Conservation (phyloP, 2,113 vertebrate genomes). For the Eclectus roratus region DNA sequence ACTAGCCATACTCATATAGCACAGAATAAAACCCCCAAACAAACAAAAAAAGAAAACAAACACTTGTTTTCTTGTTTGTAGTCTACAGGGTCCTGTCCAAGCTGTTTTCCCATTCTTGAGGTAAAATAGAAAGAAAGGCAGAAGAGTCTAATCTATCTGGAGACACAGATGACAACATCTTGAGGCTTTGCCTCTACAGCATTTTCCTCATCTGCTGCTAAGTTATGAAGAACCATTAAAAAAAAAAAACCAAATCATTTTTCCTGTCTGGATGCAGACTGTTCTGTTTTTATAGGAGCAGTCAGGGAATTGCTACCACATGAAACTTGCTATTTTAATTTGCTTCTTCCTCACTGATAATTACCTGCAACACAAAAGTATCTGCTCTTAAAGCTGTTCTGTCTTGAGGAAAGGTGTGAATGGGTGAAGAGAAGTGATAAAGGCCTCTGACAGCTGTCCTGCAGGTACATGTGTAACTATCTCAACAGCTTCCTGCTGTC, state of each 20-base stretch:
- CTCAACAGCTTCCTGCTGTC: neutral
- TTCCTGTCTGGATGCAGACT: neutral
- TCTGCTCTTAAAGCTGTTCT: neutral
- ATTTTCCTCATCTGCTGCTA: neutral
- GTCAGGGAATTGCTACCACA: neutral
- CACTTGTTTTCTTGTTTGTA: neutral
- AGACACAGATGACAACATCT: neutral
- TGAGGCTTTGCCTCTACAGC: neutral
- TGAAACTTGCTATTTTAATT: neutral
- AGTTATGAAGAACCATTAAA: neutral
- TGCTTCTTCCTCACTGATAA: neutral
- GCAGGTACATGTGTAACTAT: neutral
- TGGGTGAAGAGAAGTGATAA: neutral
- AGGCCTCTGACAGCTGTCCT: neutral
- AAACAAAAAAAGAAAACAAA: neutral
- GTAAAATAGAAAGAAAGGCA: neutral
- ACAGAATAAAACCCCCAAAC: neutral
- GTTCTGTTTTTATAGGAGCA: neutral
- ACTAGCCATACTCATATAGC: neutral
- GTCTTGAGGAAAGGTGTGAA: neutral
- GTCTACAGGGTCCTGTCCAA: neutral
- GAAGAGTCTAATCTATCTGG: neutral
- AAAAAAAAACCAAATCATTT: neutral
- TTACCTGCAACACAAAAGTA: neutral
- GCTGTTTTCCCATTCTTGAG: neutral